Conservation (phyloP, 2,113 vertebrate genomes). For the Lophochroa leadbeateri region DNA sequence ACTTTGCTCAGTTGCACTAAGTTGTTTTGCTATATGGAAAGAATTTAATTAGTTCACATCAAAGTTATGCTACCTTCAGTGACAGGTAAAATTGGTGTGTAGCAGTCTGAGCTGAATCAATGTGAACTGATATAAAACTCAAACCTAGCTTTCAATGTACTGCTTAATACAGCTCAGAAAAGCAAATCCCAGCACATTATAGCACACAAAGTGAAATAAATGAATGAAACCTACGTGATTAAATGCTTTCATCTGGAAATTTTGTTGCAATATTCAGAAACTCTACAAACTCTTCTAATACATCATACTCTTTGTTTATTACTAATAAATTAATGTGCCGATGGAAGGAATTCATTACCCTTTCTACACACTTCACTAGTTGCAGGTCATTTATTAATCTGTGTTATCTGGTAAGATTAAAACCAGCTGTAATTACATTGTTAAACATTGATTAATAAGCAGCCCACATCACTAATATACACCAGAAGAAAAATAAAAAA, state of each 20-base stretch:
- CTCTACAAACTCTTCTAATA: constrained; percentile 76
- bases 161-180: constrained; percentile 56
- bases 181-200: constrained; percentile 40
- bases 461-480: constrained; percentile 80
- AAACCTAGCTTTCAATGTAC: constrained; percentile 12
- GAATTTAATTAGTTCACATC: constrained; percentile 45
- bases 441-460: constrained; percentile 96
- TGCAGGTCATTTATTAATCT: constrained; percentile 94
- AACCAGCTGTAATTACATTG: constrained; percentile 89
- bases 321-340: constrained; percentile 82
- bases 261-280: constrained; percentile 78
- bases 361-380: constrained; percentile 83
- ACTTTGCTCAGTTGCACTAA: neutral
- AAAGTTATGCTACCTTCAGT: constrained; percentile 25
- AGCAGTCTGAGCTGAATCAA: constrained; percentile 21
- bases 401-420: constrained; percentile 86
- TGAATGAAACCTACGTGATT: constrained; percentile 76
- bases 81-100: constrained; percentile 19
- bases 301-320: constrained; percentile 87
- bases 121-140: constrained; percentile 34
- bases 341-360: constrained; percentile 87
- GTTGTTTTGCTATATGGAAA: constrained; percentile 24
- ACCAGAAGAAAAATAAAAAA: constrained; percentile 75
- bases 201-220: constrained; percentile 71
- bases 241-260: constrained; percentile 81